Percentiles rank a stretch among this genome's conserved stretches.
These are phyloP conservation scores for Amniataba percoides DNA, from an alignment of 2,797 vertebrate species.

Conservation along the genomic window DNA sequence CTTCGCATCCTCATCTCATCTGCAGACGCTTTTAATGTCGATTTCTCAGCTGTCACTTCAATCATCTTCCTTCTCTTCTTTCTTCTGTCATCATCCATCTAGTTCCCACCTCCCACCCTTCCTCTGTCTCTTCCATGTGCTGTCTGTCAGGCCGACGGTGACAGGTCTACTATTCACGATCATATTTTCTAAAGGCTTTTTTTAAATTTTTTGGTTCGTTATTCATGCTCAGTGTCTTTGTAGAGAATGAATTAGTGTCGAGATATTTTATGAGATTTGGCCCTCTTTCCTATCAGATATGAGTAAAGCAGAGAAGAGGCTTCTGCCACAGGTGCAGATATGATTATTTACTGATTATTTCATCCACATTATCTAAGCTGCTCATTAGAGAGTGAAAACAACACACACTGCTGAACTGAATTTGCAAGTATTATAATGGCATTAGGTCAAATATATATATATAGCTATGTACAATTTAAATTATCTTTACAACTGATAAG, in stretches of 20 bases:
- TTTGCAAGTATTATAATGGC: background rate
- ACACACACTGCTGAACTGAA: background rate
- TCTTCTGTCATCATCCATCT: constrained; percentile 36
- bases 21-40: constrained; percentile 27
- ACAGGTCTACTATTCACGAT: constrained; percentile 21
- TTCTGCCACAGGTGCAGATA: background rate
- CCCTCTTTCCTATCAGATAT: background rate
- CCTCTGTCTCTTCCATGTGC: constrained; percentile 12
- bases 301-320: background rate
- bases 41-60: constrained; percentile 55
- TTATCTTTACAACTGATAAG: background rate
- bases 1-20: constrained; percentile 9
- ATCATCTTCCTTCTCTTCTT: constrained; percentile 22
- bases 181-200: constrained; percentile 7
- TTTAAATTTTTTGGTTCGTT: constrained; percentile 5
- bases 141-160: constrained; percentile 22
- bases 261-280: background rate
- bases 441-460: background rate
- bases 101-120: constrained; percentile 27
- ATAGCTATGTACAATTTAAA: background rate
- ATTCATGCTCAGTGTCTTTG: background rate
- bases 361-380: background rate
- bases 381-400: background rate
- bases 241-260: background rate
- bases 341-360: background rate